Evolutionary conservation across 2,888 invertebrate genomes (phyloP), one percentile per base, ranked within the genome.

Genomic region (Platerodrilus igneus): DNA sequence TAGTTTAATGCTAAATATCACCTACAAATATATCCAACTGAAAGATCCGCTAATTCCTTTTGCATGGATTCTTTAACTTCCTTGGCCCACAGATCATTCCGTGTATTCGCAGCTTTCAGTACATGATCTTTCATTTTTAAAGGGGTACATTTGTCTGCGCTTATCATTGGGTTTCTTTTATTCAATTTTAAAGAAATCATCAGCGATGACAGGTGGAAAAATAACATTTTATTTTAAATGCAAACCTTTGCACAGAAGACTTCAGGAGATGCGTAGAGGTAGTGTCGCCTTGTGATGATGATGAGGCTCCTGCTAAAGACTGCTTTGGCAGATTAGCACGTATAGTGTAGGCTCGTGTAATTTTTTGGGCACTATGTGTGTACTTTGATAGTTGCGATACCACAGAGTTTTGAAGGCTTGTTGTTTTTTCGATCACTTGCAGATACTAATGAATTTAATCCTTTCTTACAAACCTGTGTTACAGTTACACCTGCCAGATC

Each of bases 31-130:
- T n/a, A n/a, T n/a, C n/a, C n/a, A n/a, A n/a, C n/a, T n/a, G n/a
- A n/a, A n/a, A n/a, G n/a, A n/a, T n/a, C n/a, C n/a, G n/a, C n/a
- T n/a, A n/a, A n/a, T n/a, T n/a, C n/a, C n/a, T n/a, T n/a, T n/a
- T n/a, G n/a, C n/a, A n/a, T n/a, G n/a, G n/a, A n/a, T n/a, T n/a
- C 16, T 8, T 8, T 27, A 27, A 27, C 27, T 27, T 27, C 14
- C 16, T 27, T n/a, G 15, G 27, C 27, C 15, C 8, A 16, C 15
- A 27, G n/a, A n/a, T n/a, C n/a, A n/a, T n/a, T n/a, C n/a, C n/a
- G n/a, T n/a, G n/a, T n/a, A n/a, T n/a, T n/a, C n/a, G n/a, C n/a
- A n/a, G n/a, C n/a, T n/a, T n/a, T n/a, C n/a, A n/a, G n/a, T n/a
- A n/a, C n/a, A n/a, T n/a, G n/a, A n/a, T n/a, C n/a, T n/a, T n/a